These are phyloP conservation scores for Liopterus haemorrhoidalis DNA, from an alignment of 2,888 invertebrate species.

Conservation along the genomic window DNA sequence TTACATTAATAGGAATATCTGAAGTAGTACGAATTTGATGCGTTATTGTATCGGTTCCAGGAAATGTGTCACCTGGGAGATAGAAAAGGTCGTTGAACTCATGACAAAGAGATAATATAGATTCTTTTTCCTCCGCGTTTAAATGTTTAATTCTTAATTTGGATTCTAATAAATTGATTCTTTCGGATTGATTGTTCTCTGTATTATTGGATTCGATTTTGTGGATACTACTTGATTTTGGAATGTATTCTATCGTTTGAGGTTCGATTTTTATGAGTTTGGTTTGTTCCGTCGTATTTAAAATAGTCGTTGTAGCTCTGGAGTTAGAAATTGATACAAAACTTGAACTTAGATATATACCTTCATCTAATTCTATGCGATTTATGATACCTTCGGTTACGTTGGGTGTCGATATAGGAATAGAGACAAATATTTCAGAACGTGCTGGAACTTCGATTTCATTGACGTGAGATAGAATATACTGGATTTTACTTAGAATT, in stretches of 20 bases:
- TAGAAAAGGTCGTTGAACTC: slow-evolving; percentile 18
- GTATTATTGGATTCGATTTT: slow-evolving; percentile 10
- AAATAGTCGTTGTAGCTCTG: slow-evolving; percentile 1
- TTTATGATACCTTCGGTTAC: slow-evolving; percentile 17
- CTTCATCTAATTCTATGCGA: slow-evolving; percentile 9
- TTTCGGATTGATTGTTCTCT: slow-evolving; percentile 5
- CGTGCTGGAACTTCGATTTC: slow-evolving; percentile 4
- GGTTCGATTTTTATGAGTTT: neutral
- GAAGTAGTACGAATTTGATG: too few relatives aligned
- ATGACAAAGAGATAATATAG: slow-evolving; percentile 12
- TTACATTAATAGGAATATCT: too few relatives aligned
- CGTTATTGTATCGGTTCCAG: slow-evolving; percentile 5
- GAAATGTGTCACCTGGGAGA: slow-evolving; percentile 16
- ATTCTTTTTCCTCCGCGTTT: slow-evolving; percentile 22
- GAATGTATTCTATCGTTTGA: neutral
- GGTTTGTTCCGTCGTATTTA: slow-evolving; percentile 2
- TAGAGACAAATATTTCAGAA: slow-evolving; percentile 6
- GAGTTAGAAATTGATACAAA: slow-evolving; percentile 10
- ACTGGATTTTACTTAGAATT: slow-evolving; percentile 5
- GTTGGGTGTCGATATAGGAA: slow-evolving; percentile 3
- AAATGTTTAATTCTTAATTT: slow-evolving; percentile 19
- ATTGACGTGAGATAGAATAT: neutral
- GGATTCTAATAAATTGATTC: slow-evolving; percentile 9
- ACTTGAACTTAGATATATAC: slow-evolving; percentile 17
- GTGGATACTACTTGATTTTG: neutral